Evolutionary conservation across 2,113 vertebrate species (phyloP).

Genomic region (Microtus oregoni): DNA sequence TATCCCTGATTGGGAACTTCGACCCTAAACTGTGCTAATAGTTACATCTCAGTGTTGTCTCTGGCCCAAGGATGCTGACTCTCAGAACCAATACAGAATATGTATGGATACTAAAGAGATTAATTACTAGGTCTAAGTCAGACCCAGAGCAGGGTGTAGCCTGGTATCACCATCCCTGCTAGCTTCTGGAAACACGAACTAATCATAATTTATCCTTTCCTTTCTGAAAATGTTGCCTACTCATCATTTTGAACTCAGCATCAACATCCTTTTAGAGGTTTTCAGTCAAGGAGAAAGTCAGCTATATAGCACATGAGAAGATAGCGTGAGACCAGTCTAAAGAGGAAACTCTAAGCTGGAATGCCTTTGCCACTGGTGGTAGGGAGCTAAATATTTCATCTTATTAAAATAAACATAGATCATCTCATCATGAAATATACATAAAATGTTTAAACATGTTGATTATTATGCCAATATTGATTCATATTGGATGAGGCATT

Average conservation of each 20-base stretch:
- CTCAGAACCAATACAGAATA: background rate
- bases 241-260: constrained; percentile 5
- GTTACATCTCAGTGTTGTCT: background rate
- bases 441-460: constrained; percentile 92
- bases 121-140: background rate
- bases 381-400: constrained; percentile 88
- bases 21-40: background rate
- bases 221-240: background rate
- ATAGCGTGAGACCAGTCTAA: constrained; percentile 75
- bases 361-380: constrained; percentile 83
- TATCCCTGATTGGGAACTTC: background rate
- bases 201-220: background rate
- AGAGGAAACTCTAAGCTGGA: constrained; percentile 65
- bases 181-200: background rate
- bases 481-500: constrained; percentile 90
- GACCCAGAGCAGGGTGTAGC: background rate
- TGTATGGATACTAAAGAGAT: background rate
- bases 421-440: constrained; percentile 88
- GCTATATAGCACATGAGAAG: constrained; percentile 65
- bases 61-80: background rate
- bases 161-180: background rate
- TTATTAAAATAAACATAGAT: constrained; percentile 91
- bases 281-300: constrained; percentile 16
- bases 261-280: background rate
- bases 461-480: constrained; percentile 92